Evolutionary conservation across 2,888 invertebrate genomes (phyloP), one percentile per base, ranked within the genome.

Genomic region (Sphaerophoria rueppellii): DNA sequence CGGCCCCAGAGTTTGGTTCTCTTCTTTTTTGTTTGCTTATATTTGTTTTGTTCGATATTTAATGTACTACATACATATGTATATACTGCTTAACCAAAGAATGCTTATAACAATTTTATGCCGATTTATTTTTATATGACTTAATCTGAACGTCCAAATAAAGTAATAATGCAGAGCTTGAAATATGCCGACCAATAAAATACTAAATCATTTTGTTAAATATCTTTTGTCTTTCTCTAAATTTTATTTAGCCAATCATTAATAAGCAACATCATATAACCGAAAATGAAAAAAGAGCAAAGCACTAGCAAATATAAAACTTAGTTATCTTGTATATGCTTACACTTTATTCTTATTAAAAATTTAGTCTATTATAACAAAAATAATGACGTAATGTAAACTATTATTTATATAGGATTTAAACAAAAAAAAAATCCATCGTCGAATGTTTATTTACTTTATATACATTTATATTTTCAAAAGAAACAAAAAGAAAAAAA

Each of bases 331-430:
- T 24, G 24, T 77, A 85, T 69, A 61, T 52, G 7, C 67, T 67
- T 73, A 74, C 63, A 82, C 35, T 65, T 55, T 58, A 82, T 82
- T 82, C 65, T 58, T 54, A 54, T 73, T 48, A 14, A 48, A 48
- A 63, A 46, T 50, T 50, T 32, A 50, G 5, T 35, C 43, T 34
- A 24, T 12, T 43, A 60, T 72, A 79, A 76, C 81, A 82, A 73
- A 76, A 81, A 81, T 77, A 79, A 71, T 79, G 24, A 72, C 58
- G 75, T 86, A 79, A 82, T 87, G 85, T 87, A 87, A 71, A 88
- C 81, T 87, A 81, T 80, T 86, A 82, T 85, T 85, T 85, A 87
- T 86, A 54, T 80, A 81, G 76, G 67, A 81, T 78, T 82, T n/a
- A n/a, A n/a, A n/a, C n/a, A n/a, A 60, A 73, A 71, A 73, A 71